Evolutionary conservation across 2,113 vertebrate species (phyloP).

Genomic region (Mirounga angustirostris): DNA sequence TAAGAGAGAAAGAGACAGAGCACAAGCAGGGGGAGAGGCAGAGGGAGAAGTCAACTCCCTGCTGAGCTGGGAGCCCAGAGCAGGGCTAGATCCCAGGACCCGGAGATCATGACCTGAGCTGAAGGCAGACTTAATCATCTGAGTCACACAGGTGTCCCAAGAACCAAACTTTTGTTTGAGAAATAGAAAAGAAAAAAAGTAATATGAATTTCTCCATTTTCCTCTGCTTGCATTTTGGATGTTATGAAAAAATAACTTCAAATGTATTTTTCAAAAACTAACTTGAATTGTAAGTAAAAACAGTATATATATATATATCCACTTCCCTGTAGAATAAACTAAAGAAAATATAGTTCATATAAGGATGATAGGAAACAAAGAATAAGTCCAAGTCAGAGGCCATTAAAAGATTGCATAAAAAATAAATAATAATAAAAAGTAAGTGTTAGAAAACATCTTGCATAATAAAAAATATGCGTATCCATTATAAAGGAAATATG

Average conservation of each 20-base stretch:
- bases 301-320: not conserved
- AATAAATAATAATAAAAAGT: too few relatives aligned
- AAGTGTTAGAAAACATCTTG: too few relatives aligned
- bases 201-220: not conserved
- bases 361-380: not conserved
- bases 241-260: not conserved
- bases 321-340: not conserved
- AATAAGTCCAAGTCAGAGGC: not conserved
- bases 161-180: not conserved
- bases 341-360: not conserved
- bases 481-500: not conserved
- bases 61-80: not conserved
- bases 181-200: not conserved
- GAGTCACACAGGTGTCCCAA: not conserved
- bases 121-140: not conserved
- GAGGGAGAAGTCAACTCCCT: not conserved
- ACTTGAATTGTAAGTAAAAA: not conserved
- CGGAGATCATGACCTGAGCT: not conserved
- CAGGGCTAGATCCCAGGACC: not conserved
- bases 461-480: not conserved
- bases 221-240: not conserved
- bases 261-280: not conserved
- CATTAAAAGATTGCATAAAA: not conserved
- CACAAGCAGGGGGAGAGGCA: not conserved
- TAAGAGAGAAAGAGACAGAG: not conserved